phyloP scores from a whole-genome alignment of 2,113 vertebrate genomes.

The Microcebus murinus region DNA sequence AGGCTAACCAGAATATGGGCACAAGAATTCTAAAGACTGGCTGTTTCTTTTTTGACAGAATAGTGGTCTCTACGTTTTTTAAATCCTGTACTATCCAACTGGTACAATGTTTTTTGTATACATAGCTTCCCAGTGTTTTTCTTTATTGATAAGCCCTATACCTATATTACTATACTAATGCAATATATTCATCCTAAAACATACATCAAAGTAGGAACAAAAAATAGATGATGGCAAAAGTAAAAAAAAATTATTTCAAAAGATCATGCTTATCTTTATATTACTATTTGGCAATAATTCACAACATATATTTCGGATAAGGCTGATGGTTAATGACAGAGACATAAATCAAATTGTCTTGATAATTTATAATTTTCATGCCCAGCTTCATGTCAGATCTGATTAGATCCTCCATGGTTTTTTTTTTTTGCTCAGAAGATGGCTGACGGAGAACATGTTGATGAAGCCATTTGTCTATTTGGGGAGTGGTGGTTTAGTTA shows the following conservation, averaged over 20 bases:
- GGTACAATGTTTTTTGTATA: background rate
- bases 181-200: background rate
- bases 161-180: background rate
- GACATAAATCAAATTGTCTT: slow-evolving; percentile 5
- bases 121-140: background rate
- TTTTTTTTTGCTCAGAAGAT: background rate
- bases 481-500: background rate
- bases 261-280: background rate
- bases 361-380: slow-evolving; percentile 17
- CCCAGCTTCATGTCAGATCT: background rate
- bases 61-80: background rate
- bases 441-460: background rate
- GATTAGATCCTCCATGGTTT: background rate
- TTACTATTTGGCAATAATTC: background rate
- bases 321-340: background rate
- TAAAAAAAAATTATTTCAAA: slow-evolving; percentile 45
- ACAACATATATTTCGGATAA: slow-evolving; percentile 29
- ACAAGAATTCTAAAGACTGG: background rate
- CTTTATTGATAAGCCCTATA: background rate
- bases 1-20: background rate
- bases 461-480: slow-evolving; percentile 21
- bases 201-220: background rate
- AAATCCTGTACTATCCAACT: background rate
- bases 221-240: background rate
- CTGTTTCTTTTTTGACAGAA: background rate